Conservation (phyloP, 1,140 invertebrate species). For the Microplitis mediator region DNA sequence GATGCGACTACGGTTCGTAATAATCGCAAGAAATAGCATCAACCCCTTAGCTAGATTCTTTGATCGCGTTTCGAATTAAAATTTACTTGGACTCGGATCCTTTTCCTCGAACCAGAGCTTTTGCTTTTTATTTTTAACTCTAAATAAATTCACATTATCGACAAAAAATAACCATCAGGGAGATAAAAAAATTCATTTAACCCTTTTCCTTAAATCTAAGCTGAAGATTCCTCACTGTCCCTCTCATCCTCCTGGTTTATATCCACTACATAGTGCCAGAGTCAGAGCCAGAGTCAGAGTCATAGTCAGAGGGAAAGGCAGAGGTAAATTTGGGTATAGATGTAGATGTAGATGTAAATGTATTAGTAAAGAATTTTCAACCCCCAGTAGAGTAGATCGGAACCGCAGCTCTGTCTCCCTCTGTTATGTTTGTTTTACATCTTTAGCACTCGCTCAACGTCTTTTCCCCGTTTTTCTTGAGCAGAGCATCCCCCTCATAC, state of each 20-base stretch:
- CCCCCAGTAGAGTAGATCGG: conserved; percentile 28
- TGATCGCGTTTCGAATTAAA: conserved; percentile 15
- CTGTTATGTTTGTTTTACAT: conserved; percentile 38
- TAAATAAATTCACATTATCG: too few species aligned
- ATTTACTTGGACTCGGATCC: conserved; percentile 2
- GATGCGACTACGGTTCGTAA: neutral
- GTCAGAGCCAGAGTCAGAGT: too few species aligned
- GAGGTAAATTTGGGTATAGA: too few species aligned
- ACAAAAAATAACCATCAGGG: too few species aligned
- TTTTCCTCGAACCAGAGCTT: neutral
- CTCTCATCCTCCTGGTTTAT: too few species aligned
- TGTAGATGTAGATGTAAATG: too few species aligned
- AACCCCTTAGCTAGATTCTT: conserved; percentile 4
- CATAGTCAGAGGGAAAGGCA: too few species aligned
- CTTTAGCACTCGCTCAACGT: conserved; percentile 28
- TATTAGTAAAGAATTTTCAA: conserved; percentile 23
- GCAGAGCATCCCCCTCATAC: conserved; percentile 29
- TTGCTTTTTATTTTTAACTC: neutral
- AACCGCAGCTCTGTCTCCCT: conserved; percentile 32
- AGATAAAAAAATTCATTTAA: too few species aligned
- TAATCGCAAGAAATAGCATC: conserved; percentile 16
- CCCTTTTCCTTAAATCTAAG: too few species aligned
- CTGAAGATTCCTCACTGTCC: too few species aligned
- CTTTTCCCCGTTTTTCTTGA: conserved; percentile 35
- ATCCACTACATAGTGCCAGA: too few species aligned